Evolutionary conservation across 1,140 invertebrate genomes (phyloP), one percentile per base, ranked within the genome.

Genomic region (Drosophila biarmipes): DNA sequence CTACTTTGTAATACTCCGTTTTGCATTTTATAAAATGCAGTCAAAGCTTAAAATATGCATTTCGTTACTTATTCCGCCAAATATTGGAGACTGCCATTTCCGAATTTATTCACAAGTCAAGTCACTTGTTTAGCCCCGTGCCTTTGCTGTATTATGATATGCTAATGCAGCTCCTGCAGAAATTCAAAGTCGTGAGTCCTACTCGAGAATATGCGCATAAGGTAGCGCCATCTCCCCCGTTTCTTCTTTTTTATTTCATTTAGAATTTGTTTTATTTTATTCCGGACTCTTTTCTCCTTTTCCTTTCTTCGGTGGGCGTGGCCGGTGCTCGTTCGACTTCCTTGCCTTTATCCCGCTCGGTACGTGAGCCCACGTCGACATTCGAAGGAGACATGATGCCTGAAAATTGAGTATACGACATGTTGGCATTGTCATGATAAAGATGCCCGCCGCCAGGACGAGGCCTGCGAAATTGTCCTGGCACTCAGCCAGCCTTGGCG

Each of bases 351-450:
- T 40, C 10, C 27, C 27, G 40, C 74, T 74, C 10, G 37, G 34
- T 66, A 75, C 72, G 72, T 75, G 72, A 57, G 72, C 71, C 46
- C 72, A 75, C 72, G 72, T 74, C 72, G 59, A 53, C 71, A 42
- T 49, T 73, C 57, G 71, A 37, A 62, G 71, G 56, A 73, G 71
- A 73, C 71, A 73, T 73, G 71, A 73, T 73, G 71, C 69, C 69
- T 73, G 49, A 42, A 73, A 73, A 73, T 73, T 73, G 59, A 75
- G 71, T 75, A 74, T 74, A 74, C 69, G 72, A 74, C 59, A 75
- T 66, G 71, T 75, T 75, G 72, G 58, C 71, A 74, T 57, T 74
- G 72, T 66, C 72, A 64, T 74, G 71, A 73, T 73, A 73, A 73
- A 73, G 71, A 73, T 40, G 69, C 42, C 68, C 55, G 14, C 24